Base-by-base conservation (phyloP, 2,113 vertebrate genomes). In the Rhynchopsitta pachyrhyncha region DNA sequence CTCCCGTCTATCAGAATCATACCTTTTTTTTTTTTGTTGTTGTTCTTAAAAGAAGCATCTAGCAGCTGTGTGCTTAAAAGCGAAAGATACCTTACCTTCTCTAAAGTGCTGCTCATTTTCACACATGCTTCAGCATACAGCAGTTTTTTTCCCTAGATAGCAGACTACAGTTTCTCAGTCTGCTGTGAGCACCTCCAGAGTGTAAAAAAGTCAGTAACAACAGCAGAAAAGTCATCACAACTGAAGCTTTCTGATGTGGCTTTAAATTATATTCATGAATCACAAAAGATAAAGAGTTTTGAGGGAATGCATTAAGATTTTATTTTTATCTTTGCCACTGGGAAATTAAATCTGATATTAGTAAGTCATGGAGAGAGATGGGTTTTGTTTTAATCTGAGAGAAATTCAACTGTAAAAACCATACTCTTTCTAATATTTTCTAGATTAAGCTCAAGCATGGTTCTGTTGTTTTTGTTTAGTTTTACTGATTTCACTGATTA, bases 311-410 rank as follows among this genome's bases (percentile, higher is more conserved):
- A 96, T 94, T 86, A 93, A 70, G 83, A 71, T 84, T 93, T 95
- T 91, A 92, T 94, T 96, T 93, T 97, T 90, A 88, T 88, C 88
- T 92, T 71, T 82, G 69, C 94, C 88, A n/a, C 47, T 83, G 95
- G 92, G 95, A 96, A 97, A 97, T 96, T 93, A 96, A 96, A 93
- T 77, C 82, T 73, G 52, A 17, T 82, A 94, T 90, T 92, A 93
- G 64, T 35, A 88, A 88, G 57, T 70, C 55, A 74, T 18, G 31
- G 50, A 94, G 42, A 88, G 76, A 88, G 91, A 78, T 10, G 27
- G 50, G n/a, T 93, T 50, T 46, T 57, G 81, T 80, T 93, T 68
- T 59, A 77, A 79, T 89, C 66, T 64, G 41, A 86, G 63, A 91
- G 53, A 93, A 88, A 96, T 81, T 90, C 50, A 88, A 86, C 75